Conservation (phyloP, 2,113 vertebrate genomes). For the Oncorhynchus kisutch region DNA sequence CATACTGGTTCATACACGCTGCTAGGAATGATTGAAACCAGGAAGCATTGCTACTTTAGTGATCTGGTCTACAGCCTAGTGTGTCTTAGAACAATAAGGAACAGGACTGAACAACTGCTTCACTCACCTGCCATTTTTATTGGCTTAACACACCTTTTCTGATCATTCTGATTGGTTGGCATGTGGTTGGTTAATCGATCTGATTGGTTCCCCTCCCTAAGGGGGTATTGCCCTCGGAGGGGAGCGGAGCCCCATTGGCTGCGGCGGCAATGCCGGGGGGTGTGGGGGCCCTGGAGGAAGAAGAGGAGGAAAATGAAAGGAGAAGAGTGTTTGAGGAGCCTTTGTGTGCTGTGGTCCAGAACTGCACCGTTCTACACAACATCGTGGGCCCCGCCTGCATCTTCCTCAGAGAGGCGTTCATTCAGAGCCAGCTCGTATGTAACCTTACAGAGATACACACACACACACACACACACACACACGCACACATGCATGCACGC, state of each 20-base stretch:
- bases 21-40: no score
- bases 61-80: background rate
- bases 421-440: constrained; percentile 77
- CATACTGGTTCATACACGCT: no score
- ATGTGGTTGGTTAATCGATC: background rate
- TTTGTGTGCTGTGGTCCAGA: constrained; percentile 72
- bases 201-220: constrained; percentile 54
- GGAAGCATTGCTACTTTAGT: background rate
- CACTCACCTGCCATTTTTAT: background rate
- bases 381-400: constrained; percentile 78
- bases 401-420: constrained; percentile 76
- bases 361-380: constrained; percentile 76
- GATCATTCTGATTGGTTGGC: background rate
- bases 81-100: no score
- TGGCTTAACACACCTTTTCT: background rate
- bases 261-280: constrained; percentile 47
- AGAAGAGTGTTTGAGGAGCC: constrained; percentile 60
- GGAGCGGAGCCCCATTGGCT: constrained; percentile 47
- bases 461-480: background rate
- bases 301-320: constrained; percentile 57
- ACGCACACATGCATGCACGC: no score
- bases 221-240: constrained; percentile 51
- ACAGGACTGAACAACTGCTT: background rate
- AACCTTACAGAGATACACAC: constrained; percentile 32
- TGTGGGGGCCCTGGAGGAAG: constrained; percentile 53